Base-by-base conservation (phyloP, 1,140 invertebrate species). In the Mylabris phalerata region DNA sequence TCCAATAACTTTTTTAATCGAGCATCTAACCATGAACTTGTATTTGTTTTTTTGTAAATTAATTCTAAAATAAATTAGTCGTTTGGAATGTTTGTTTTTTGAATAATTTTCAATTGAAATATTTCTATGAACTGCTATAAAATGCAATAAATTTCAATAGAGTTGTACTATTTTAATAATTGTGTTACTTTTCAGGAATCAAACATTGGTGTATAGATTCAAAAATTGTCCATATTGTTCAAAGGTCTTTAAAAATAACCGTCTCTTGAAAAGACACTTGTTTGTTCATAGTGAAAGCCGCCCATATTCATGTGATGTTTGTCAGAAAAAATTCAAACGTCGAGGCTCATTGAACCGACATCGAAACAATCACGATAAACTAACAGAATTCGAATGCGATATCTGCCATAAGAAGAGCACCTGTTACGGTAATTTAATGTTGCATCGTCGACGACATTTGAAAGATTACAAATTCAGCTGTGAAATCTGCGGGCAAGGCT, bases 371-470 rank as follows among this genome's bases (percentile, higher is more conserved):
- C 63, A 68, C 38, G 50, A 19, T 0, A 62, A 64, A 5, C 70
- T 71, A 48, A 65, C 64, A 3, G 64, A 69, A 4, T 73, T 66
- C 52, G 58, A 66, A 44, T 75, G 73, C 49, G 66, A 73, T 13
- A 45, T 71, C 25, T 75, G 73, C 45, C 57, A 61, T 0, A 84
- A 84, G 57, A 78, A 81, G 2, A 90, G 92, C 64, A 85, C 81
- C 6, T 78, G 87, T 0, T 79, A 82, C 19, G 81, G 83, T 2
- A 78, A 87, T 55, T 73, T 88, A 54, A 80, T 80, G 1, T 80
- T 80, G n/a, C 87, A 90, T 66, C 72, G 80, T 4, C 75, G 81
- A 32, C 80, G 82, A 13, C 80, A 84, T 56, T 77, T 80, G n/a
- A 79, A 80, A 24, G 78, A 84, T 57, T 71, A 63, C 39, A 61